Base-by-base conservation (phyloP, 2,888 invertebrate genomes). In the Heliconius hortense region DNA sequence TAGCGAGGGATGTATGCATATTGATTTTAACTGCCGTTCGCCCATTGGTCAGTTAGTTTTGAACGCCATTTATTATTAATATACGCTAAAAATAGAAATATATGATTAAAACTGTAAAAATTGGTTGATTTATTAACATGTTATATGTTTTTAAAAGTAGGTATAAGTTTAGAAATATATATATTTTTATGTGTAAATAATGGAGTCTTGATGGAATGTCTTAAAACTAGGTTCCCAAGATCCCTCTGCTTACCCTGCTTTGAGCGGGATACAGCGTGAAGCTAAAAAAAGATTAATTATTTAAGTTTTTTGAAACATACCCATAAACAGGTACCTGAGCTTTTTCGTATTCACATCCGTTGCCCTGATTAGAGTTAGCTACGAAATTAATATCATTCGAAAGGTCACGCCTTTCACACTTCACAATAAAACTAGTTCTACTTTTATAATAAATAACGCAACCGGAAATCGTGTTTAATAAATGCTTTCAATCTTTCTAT, bases 1-100 rank as follows among this genome's bases (percentile, higher is more conserved):
- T 84, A 90, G 90, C 90, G 89, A 79, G 85, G 84, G 84, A 86
- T 85, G 84, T 84, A 86, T 85, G 84, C 84, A 76, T 89, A 89
- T 91, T 84, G 89, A 90, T 90, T 90, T 86, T 77, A 72, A 63
- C 59, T 71, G 35, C 70, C 53, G 59, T 64, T 48, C 72, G 31
- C 72, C 70, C 76, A 74, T 79, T 71, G 74, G 74, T 26, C 72
- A 24, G 64, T 70, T 26, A 26, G 24, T 63, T 69, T 75, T 59
- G 60, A 39, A 63, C 72, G 67, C 62, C 63, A 68, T 77, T 72
- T 77, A 56, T 56, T 64, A 39, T 43, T 71, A 15, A 60, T 43
- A 60, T 26, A 26, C 7, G 21, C 31, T 69, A 15, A 8, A 28
- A 13, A 31, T 28, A 31, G 13, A 35, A 48, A 5, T n/a, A 15